phyloP scores from a whole-genome alignment of 2,113 vertebrate species.

The Sebastes schlegelii region DNA sequence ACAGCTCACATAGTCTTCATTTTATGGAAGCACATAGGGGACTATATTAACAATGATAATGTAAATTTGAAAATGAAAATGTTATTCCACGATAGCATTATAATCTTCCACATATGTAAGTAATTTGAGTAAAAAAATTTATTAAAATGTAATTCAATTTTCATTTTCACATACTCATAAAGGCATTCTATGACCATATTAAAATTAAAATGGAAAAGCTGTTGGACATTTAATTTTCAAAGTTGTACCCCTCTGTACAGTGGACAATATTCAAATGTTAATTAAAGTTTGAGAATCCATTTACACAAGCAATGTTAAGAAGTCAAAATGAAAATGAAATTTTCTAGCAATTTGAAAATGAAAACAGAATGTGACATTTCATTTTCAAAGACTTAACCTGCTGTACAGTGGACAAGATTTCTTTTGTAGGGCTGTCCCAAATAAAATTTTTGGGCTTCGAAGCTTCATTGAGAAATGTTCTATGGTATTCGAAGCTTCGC shows the following conservation, averaged over 20 bases:
- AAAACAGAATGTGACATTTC: not conserved
- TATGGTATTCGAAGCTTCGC: no score
- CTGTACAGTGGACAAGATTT: not conserved
- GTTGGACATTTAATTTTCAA: not conserved
- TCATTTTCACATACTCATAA: no score
- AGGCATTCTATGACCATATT: not conserved
- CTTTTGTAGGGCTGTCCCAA: no score
- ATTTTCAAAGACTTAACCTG: not conserved
- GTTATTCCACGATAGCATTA: not conserved
- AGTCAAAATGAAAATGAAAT: no score
- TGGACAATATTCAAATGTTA: not conserved
- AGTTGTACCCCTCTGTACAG: not conserved
- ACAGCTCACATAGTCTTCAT: not conserved
- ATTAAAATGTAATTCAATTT: no score
- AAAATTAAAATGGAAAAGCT: not conserved
- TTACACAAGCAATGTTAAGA: no score
- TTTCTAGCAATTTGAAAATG: not conserved
- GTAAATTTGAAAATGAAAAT: not conserved
- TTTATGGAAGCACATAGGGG: not conserved
- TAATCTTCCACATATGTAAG: not conserved
- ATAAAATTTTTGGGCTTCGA: no score
- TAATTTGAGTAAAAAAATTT: no score
- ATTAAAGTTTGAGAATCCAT: not conserved
- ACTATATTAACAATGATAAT: not conserved
- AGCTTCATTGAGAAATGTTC: no score